These are phyloP conservation scores for Eudasyphora cyanicolor DNA, from an alignment of 2,888 invertebrate genomes.

Conservation along the genomic window DNA sequence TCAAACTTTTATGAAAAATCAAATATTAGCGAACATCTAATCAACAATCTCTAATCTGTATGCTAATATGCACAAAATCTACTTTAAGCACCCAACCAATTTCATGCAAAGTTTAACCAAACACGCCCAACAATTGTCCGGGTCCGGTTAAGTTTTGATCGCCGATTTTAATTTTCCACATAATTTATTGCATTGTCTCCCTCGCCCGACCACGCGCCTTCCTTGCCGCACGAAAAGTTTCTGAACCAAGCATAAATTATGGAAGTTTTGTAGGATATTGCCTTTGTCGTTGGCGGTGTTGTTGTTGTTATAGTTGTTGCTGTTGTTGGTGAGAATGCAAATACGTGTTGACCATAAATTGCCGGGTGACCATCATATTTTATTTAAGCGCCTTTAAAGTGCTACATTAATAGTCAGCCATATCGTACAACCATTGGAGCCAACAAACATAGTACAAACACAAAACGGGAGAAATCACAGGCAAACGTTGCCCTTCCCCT, in stretches of 20 bases:
- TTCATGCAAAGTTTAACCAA: background rate
- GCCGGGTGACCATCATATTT: conserved; percentile 21
- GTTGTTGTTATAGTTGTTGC: too few species aligned
- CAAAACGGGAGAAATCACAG: background rate
- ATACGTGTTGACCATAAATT: conserved; percentile 23
- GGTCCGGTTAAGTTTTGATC: background rate
- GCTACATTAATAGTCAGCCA: background rate
- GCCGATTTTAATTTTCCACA: background rate
- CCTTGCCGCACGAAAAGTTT: background rate
- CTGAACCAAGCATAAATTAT: conserved; percentile 29
- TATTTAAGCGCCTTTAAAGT: conserved; percentile 29
- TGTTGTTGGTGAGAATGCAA: background rate
- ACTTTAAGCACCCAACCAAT: too few species aligned
- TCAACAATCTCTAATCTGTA: background rate
- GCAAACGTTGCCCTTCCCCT: too few species aligned
- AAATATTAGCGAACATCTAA: background rate
- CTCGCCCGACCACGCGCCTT: background rate
- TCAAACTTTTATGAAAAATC: too few species aligned
- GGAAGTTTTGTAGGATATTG: background rate
- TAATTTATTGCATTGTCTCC: background rate
- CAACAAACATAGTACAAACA: background rate
- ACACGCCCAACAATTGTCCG: background rate
- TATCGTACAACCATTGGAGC: too few species aligned
- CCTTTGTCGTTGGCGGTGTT: background rate
- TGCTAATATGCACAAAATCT: background rate